Evolutionary conservation across 2,888 invertebrate genomes (phyloP).

Genomic region (Latheticus oryzae): DNA sequence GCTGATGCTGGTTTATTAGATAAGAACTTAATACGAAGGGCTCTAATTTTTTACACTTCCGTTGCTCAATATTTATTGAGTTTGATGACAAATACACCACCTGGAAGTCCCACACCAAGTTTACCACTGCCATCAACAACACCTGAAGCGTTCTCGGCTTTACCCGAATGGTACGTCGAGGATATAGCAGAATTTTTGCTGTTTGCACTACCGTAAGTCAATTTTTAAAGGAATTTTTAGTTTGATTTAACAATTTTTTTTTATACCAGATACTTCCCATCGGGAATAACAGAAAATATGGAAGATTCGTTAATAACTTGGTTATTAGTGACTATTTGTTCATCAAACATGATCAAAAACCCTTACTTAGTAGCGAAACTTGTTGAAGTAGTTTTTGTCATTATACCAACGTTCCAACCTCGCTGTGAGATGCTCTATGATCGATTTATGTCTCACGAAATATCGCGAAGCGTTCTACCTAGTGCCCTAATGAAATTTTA

Average conservation of each 20-base stretch:
- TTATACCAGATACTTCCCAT: constrained; percentile 76
- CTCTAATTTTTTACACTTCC: constrained; percentile 87
- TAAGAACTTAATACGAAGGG: constrained; percentile 82
- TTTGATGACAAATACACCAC: constrained; percentile 71
- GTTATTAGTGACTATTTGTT: constrained; percentile 90
- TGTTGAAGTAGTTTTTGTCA: constrained; percentile 88
- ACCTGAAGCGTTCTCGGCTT: constrained; percentile 84
- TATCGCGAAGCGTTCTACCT: constrained; percentile 84
- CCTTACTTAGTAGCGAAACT: constrained; percentile 97
- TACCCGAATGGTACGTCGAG: constrained; percentile 98
- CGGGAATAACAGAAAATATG: constrained; percentile 79
- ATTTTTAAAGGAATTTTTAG: too few relatives aligned
- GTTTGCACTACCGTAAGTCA: constrained; percentile 90
- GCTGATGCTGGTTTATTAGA: constrained; percentile 92
- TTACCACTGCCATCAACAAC: constrained; percentile 73
- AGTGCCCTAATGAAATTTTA: constrained; percentile 98
- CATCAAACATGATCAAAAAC: constrained; percentile 91
- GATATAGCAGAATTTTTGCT: constrained; percentile 96
- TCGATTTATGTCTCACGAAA: constrained; percentile 88
- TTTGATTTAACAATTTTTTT: neutral
- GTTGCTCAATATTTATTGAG: constrained; percentile 83
- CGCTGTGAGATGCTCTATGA: constrained; percentile 71
- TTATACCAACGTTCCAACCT: constrained; percentile 76
- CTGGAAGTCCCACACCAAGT: constrained; percentile 66
- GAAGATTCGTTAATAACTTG: constrained; percentile 89